Conservation (phyloP, 2,797 vertebrate genomes). For the Erithacus rubecula region DNA sequence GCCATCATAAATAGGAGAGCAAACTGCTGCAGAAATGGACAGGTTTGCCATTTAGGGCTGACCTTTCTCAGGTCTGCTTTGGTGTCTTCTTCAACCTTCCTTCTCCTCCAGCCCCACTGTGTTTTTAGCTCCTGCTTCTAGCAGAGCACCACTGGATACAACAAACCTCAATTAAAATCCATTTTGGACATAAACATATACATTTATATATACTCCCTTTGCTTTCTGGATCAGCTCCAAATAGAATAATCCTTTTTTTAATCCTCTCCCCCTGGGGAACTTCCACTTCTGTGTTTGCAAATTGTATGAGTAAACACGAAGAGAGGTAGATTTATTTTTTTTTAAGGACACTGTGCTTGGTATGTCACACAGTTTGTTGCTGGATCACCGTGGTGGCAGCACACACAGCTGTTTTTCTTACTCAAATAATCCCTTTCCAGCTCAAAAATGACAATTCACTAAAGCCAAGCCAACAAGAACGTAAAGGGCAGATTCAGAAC, state of each 20-base stretch:
- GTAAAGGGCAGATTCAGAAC: neutral
- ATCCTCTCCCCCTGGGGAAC: neutral
- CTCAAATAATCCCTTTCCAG: neutral
- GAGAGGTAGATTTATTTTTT: neutral
- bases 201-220: neutral
- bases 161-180: neutral
- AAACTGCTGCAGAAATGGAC: conserved; percentile 29
- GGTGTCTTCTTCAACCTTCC: neutral
- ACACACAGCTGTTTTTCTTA: neutral
- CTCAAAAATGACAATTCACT: neutral
- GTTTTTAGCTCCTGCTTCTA: neutral
- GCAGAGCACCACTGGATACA: neutral
- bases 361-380: neutral
- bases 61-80: conserved; percentile 46
- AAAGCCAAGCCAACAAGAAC: neutral
- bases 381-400: neutral
- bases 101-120: neutral
- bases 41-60: conserved; percentile 54
- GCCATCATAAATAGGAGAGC: conserved; percentile 55
- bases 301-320: neutral
- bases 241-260: neutral
- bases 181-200: neutral
- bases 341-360: neutral
- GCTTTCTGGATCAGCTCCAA: neutral
- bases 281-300: conserved; percentile 29